These are phyloP conservation scores for Zygothrica quintamaculata DNA, from an alignment of 2,888 invertebrate species.

Conservation along the genomic window DNA sequence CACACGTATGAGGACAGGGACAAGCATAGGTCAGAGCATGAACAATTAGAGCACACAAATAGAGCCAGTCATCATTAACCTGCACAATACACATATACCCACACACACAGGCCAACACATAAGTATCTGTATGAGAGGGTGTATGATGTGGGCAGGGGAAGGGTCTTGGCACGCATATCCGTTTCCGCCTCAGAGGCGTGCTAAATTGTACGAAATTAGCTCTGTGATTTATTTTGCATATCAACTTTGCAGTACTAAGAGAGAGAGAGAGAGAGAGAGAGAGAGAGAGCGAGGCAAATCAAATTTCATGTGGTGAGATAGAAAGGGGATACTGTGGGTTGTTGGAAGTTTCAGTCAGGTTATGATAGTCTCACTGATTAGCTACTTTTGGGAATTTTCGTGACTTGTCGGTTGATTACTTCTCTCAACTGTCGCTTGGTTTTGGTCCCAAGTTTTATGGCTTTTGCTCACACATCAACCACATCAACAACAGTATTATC, in stretches of 20 bases:
- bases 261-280: too few species aligned
- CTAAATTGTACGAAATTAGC: slow-evolving; percentile 66
- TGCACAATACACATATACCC: too few species aligned
- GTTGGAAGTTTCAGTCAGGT: slow-evolving; percentile 17
- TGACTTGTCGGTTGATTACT: slow-evolving; percentile 72
- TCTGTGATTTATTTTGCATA: slow-evolving; percentile 67
- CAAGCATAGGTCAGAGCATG: slow-evolving; percentile 19
- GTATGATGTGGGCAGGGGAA: too few species aligned
- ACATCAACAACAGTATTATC: slow-evolving; percentile 27
- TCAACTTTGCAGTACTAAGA: too few species aligned
- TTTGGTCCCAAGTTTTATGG: slow-evolving; percentile 60
- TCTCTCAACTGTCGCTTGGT: slow-evolving; percentile 46
- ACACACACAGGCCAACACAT: slow-evolving; percentile 3
- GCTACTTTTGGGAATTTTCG: slow-evolving; percentile 70
- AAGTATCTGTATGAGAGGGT: not conserved
- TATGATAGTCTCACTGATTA: slow-evolving; percentile 69
- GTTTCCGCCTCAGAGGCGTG: slow-evolving; percentile 54
- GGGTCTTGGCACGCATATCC: slow-evolving; percentile 33
- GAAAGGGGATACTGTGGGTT: not conserved
- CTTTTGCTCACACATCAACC: slow-evolving; percentile 16
- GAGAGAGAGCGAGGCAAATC: slow-evolving; percentile 30
- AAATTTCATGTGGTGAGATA: slow-evolving; percentile 45
- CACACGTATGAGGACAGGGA: slow-evolving; percentile 11
- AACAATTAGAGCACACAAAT: slow-evolving; percentile 35
- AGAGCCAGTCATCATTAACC: slow-evolving; percentile 29